Conservation (phyloP, 2,888 invertebrate genomes). For the Cerastis rubricosa region DNA sequence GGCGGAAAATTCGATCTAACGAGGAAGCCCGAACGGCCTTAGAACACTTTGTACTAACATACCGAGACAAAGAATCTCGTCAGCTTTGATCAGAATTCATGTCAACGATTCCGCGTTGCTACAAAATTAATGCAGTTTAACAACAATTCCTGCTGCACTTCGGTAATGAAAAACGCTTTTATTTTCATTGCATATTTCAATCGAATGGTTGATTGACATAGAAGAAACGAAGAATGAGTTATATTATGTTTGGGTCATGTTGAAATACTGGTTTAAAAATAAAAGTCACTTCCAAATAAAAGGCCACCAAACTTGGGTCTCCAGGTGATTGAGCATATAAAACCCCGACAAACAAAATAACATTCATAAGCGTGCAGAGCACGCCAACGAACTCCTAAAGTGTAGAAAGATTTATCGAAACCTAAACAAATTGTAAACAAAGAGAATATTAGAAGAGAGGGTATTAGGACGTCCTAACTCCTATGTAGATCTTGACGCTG, state of each 20-base stretch:
- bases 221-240: constrained; percentile 20
- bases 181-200: constrained; percentile 7
- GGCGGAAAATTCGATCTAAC: constrained; percentile 71
- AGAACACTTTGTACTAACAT: constrained; percentile 46
- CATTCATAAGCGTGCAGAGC: constrained; percentile 4
- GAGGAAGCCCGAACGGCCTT: constrained; percentile 71
- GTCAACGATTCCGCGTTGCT: constrained; percentile 70
- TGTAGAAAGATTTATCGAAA: constrained; percentile 19
- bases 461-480: background rate
- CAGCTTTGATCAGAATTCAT: constrained; percentile 64
- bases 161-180: constrained; percentile 9
- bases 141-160: constrained; percentile 43
- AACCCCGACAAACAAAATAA: background rate
- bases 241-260: constrained; percentile 17
- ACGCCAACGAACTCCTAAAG: background rate
- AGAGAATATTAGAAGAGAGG: too few species aligned
- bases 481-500: constrained; percentile 4
- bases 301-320: constrained; percentile 24
- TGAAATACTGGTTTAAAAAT: constrained; percentile 28
- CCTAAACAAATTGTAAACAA: constrained; percentile 26
- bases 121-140: constrained; percentile 54
- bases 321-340: background rate
- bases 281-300: constrained; percentile 22
- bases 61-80: constrained; percentile 63
- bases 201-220: constrained; percentile 19